These are phyloP conservation scores for Oostethus manadensis DNA, from an alignment of 2,113 vertebrate genomes.

Conservation along the genomic window DNA sequence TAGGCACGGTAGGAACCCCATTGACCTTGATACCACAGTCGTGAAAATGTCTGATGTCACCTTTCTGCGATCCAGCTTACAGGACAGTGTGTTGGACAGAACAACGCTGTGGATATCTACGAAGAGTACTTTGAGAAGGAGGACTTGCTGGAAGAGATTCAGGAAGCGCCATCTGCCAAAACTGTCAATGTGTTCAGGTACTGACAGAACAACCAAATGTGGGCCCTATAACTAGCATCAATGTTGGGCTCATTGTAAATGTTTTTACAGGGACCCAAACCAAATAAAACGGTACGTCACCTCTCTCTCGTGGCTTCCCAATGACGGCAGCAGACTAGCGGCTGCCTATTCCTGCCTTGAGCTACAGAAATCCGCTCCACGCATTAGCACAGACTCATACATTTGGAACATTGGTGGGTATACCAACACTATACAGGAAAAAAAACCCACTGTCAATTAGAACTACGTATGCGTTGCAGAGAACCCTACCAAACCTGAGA, in stretches of 20 bases:
- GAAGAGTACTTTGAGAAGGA: constrained; percentile 82
- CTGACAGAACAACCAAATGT: neutral
- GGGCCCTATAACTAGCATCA: neutral
- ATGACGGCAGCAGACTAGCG: constrained; percentile 77
- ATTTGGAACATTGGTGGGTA: constrained; percentile 90
- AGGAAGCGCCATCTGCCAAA: constrained; percentile 79
- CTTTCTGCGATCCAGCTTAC: constrained; percentile 66
- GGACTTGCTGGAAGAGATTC: constrained; percentile 58
- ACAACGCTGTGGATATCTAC: constrained; percentile 86
- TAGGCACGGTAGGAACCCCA: constrained; percentile 75
- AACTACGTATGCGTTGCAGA: constrained; percentile 62
- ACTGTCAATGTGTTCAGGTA: constrained; percentile 62
- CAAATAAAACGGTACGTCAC: constrained; percentile 75
- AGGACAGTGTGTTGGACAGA: constrained; percentile 87
- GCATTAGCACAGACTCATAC: constrained; percentile 82
- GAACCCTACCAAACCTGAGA: constrained; percentile 79
- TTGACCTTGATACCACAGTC: neutral
- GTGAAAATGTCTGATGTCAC: neutral
- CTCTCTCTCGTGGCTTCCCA: constrained; percentile 86
- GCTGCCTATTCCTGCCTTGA: constrained; percentile 85
- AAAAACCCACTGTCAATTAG: neutral
- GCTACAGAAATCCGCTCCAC: constrained; percentile 73
- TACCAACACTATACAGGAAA: neutral
- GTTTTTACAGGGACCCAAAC: constrained; percentile 78
- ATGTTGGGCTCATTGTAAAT: neutral